These are phyloP conservation scores for Gari tellinella DNA, from an alignment of 2,888 invertebrate genomes.

Conservation along the genomic window DNA sequence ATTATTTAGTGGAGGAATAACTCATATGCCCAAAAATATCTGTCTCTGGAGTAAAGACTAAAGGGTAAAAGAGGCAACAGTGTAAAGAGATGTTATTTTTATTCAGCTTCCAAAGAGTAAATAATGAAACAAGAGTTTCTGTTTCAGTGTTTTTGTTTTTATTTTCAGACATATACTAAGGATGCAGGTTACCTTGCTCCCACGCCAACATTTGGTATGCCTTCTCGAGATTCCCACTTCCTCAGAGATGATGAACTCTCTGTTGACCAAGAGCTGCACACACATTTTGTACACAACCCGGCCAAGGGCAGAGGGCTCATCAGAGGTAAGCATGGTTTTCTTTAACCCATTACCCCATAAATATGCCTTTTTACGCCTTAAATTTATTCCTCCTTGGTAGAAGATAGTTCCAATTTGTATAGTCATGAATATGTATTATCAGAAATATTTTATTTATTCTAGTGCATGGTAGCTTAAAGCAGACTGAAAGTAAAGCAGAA, in stretches of 20 bases:
- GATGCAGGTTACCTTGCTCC: slow-evolving; percentile 50
- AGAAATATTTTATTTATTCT: no score
- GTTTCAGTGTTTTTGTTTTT: slow-evolving; percentile 2
- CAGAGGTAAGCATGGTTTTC: no score
- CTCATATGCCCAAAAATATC: not conserved
- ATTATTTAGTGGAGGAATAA: not conserved
- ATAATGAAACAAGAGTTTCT: not conserved
- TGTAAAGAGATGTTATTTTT: not conserved
- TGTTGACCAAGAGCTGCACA: slow-evolving; percentile 69
- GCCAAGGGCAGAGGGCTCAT: slow-evolving; percentile 24
- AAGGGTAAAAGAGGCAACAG: not conserved
- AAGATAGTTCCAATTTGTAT: no score
- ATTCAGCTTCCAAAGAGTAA: not conserved
- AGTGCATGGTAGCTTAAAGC: no score
- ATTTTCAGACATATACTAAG: slow-evolving; percentile 64
- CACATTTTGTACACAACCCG: slow-evolving; percentile 72
- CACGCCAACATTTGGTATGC: slow-evolving; percentile 77
- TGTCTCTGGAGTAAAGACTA: not conserved
- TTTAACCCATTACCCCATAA: no score
- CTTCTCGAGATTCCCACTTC: slow-evolving; percentile 79
- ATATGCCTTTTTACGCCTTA: no score
- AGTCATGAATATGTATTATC: no score
- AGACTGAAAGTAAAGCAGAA: no score
- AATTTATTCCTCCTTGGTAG: no score
- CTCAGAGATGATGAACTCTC: slow-evolving; percentile 79